A percentile compares a stretch with the other conserved stretches of the same genome.
phyloP scores from a whole-genome alignment of 2,797 vertebrate genomes.

The Notolabrus celidotus region DNA sequence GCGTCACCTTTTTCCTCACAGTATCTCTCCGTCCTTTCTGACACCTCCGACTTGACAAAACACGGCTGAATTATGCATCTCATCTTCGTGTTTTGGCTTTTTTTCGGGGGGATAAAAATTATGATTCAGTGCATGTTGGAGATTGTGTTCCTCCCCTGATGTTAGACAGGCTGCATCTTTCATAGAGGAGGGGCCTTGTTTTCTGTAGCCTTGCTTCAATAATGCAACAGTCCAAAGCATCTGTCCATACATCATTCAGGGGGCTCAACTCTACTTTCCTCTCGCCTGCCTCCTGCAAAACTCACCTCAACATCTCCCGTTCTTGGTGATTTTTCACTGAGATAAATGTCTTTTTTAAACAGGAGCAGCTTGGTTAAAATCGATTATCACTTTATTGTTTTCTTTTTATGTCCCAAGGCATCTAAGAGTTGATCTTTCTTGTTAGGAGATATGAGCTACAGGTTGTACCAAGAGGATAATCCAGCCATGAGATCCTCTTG shows the following conservation, averaged over 20 bases:
- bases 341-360: neutral
- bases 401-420: too few species aligned
- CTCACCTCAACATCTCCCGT: neutral
- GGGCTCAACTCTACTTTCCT: conserved; percentile 6
- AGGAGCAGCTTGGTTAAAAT: neutral
- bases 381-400: neutral
- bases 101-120: neutral
- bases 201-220: conserved; percentile 46
- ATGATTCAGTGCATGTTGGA: conserved; percentile 20
- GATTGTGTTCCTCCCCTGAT: neutral
- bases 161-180: neutral
- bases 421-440: too few species aligned
- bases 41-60: conserved; percentile 13
- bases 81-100: neutral
- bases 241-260: conserved; percentile 53
- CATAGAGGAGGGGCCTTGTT: conserved; percentile 3
- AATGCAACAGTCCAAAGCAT: conserved; percentile 48
- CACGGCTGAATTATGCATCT: neutral
- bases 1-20: neutral
- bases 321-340: neutral
- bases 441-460: too few species aligned
- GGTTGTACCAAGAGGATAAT: too few species aligned
- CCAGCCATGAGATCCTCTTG: too few species aligned
- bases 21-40: neutral
- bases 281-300: neutral